Percentiles rank a stretch among this genome's conserved stretches.
Evolutionary conservation across 2,797 vertebrate species (phyloP).

Genomic region (Chromobotia macracanthus): DNA sequence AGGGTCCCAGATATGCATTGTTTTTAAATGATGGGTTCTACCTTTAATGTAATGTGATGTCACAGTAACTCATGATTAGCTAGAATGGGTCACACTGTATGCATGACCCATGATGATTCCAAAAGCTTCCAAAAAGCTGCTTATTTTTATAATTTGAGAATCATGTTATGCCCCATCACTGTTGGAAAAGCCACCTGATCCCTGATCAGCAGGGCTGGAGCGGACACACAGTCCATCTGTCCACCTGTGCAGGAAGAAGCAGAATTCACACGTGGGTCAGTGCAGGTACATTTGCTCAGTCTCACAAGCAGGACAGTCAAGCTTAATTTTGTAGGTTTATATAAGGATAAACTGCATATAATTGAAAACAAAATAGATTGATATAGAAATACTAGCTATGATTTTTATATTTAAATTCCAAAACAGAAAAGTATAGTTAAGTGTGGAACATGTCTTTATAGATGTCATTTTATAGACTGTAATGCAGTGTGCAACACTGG

Average conservation of each 20-base stretch:
- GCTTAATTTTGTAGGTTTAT: background rate
- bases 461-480: too few relatives aligned
- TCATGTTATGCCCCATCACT: conserved; percentile 42
- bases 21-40: background rate
- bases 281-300: background rate
- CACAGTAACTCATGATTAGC: background rate
- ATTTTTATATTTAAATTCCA: conserved; percentile 4
- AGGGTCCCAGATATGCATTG: background rate
- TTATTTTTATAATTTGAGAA: conserved; percentile 32
- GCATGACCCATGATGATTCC: conserved; percentile 13
- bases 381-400: background rate
- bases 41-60: background rate
- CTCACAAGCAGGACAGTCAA: background rate
- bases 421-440: background rate
- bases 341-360: too few relatives aligned
- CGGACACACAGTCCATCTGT: conserved; percentile 16
- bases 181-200: conserved; percentile 51
- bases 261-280: conserved; percentile 2
- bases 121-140: conserved; percentile 21
- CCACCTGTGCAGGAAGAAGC: conserved; percentile 20
- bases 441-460: background rate
- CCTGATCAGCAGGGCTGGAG: conserved; percentile 44
- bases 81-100: conserved; percentile 24
- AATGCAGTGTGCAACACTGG: conserved; percentile 40
- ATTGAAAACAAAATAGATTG: background rate